Percentiles rank a stretch among this genome's conserved stretches.
phyloP scores from a whole-genome alignment of 2,888 invertebrate genomes.

The Drosophila mimica region DNA sequence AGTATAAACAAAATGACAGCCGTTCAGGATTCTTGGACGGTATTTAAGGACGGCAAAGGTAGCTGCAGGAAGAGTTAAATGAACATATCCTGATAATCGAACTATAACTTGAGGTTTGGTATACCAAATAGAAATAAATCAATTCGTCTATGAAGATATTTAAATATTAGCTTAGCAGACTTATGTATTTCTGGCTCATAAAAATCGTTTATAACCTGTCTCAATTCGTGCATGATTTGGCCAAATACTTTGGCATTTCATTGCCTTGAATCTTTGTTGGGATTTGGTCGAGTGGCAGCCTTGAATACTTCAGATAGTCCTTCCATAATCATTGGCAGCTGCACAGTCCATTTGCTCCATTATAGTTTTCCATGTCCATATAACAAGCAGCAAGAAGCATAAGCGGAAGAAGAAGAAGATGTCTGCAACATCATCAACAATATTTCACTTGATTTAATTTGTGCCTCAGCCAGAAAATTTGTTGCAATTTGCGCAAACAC shows the following conservation, averaged over 20 bases:
- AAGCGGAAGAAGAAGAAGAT: slow-evolving; percentile 16
- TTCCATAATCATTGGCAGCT: slow-evolving; percentile 45
- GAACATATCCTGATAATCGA: neutral
- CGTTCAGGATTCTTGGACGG: neutral
- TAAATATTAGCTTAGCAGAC: neutral
- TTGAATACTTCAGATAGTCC: slow-evolving; percentile 21
- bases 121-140: neutral
- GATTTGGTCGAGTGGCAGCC: slow-evolving; percentile 15
- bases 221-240: slow-evolving; percentile 24
- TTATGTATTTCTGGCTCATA: neutral
- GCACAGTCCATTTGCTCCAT: slow-evolving; percentile 41
- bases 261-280: neutral
- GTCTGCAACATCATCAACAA: slow-evolving; percentile 63
- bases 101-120: neutral
- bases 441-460: slow-evolving; percentile 68
- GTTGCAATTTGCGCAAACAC: slow-evolving; percentile 71
- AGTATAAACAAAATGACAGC: slow-evolving; percentile 36
- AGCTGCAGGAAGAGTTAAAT: slow-evolving; percentile 15
- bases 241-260: slow-evolving; percentile 8
- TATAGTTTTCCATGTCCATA: slow-evolving; percentile 37
- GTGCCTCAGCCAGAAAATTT: slow-evolving; percentile 57
- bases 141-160: neutral
- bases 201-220: neutral
- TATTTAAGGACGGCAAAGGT: slow-evolving; percentile 15
- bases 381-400: neutral